Base-by-base conservation (phyloP, 2,888 invertebrate species). In the Peribatodes rhomboidaria region DNA sequence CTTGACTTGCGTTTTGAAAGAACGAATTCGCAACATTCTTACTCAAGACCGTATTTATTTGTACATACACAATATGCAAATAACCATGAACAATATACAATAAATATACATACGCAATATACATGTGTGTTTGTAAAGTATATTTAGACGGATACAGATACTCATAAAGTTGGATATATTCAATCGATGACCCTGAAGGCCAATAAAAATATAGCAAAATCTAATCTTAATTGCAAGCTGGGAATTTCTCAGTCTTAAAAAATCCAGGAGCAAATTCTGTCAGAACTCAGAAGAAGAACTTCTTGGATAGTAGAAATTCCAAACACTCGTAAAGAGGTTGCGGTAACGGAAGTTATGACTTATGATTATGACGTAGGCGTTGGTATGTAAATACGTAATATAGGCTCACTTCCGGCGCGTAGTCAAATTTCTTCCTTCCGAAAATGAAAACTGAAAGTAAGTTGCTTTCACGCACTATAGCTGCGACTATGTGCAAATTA, bases 11-110 rank as follows among this genome's bases (percentile, higher is more conserved):
- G 61, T 65, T 56, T 68, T 62, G 39, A 59, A 65, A 60, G 65
- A 61, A 58, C 41, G 11, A 35, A 56, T 57, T 65, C 47, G 60
- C 65, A 65, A 61, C 65, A 65, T 61, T 55, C 59, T 64, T 59
- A 58, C 52, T 42, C 49, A 55, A 57, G 50, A 57, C 35, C 50
- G 37, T 52, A 46, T 20, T 22, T 52, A 39, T 46, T 49, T 49
- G 39, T 49, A 39, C 31, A 18, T 46, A 52, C 18, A 22, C 22
- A 35, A 14, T 41, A 50, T 50, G 20, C 7, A 35, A 20, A 13
- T n/a, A 20, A 11, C 14, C n/a, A 39, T 22, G 9, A 20, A 11
- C 41, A n/a, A 11, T 41, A n/a, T 14, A 22, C 18, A n/a, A n/a
- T n/a, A n/a, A n/a, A n/a, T n/a, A n/a, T n/a, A n/a, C n/a, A n/a